Base-by-base conservation (phyloP, 1,140 invertebrate genomes). In the Melitaea cinxia region DNA sequence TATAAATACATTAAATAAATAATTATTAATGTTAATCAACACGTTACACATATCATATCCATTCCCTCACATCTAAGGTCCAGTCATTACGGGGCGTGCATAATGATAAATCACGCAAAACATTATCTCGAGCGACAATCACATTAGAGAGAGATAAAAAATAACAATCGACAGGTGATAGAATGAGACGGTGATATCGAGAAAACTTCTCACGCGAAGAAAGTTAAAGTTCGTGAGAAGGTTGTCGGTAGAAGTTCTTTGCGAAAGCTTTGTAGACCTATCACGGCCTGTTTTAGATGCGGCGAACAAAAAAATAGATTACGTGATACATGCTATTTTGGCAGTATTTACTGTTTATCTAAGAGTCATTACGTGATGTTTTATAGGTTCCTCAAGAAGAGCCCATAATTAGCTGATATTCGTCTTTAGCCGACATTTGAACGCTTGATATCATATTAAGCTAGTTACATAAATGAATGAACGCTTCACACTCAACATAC, bases 181-280 rank as follows among this genome's bases (percentile, higher is more conserved):
- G 28, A 56, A 47, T 33, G 60, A 52, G 50, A 62, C 24, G 19
- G 24, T 47, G 26, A 3, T 28, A 37, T 37, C 33, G 14, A 26
- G 14, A 53, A 61, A 33, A 65, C 14, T 67, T 67, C 58, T 30
- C 58, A 67, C 65, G 54, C 45, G 62, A 65, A 73, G 82, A 85
- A 85, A 83, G 80, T 77, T 65, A 70, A 75, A 73, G 71, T 75
- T 76, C 82, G 77, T 83, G 82, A 70, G 82, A 85, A 78, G 58
- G 54, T 63, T 50, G 52, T 42, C 71, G 65, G 68, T 75, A 75
- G 66, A 65, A 73, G 66, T 68, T 54, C 72, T 65, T 67, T 62
- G 37, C 60, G 59, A 70, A 56, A 62, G 60, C 21, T 4, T 45
- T 12, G 17, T 6, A 2, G 10, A 47, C 14, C 19, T 47, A 19